Evolutionary conservation across 2,797 vertebrate genomes (phyloP), one percentile per base, ranked within the genome.

Genomic region (Enteromius unitaeniatus): DNA sequence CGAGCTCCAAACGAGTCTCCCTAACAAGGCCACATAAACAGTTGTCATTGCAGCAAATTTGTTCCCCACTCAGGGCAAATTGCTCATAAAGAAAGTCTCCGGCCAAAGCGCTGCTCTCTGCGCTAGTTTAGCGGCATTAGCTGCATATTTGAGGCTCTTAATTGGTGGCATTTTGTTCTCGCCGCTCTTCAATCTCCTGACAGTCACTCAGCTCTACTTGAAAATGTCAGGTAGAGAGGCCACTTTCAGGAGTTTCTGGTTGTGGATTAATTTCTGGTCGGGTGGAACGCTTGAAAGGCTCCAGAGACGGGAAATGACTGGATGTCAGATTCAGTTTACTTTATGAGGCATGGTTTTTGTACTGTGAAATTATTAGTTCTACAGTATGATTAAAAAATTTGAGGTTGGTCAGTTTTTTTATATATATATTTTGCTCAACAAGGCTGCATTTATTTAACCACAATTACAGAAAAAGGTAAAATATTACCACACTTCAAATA

Each of bases 31-130:
- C 62, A 84, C 84, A 89, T 85, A 82, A 82, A 82, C 72, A 78
- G 65, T 64, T 77, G 78, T 78, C 84, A 87, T 83, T 85, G 73
- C 87, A 84, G 85, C 83, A 89, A 86, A 87, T 89, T 89, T 79
- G 79, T 89, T 81, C 72, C 68, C 73, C 78, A 77, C 82, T 89
- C 73, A 62, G 77, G 81, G 86, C 82, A 90, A 89, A 88, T 86
- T 86, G 84, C 78, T 85, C 81, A 82, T 75, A 76, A 82, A 83
- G 42, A 81, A 87, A 87, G 68, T 60, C 77, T 74, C 74, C 55
- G 82, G 83, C 37, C 86, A 85, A 86, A 75, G 6, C 19, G 14
- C 14, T 28, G 65, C 85, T 87, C 28, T 85, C 75, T 81, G 47
- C 77, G 64, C 31, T 58, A 67, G 86, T 87, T 89, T 84, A 82